A percentile compares a stretch with the other conserved stretches of the same genome.
These are phyloP conservation scores for Sylvilagus bachmani DNA, from an alignment of 2,113 vertebrate genomes.

Conservation along the genomic window DNA sequence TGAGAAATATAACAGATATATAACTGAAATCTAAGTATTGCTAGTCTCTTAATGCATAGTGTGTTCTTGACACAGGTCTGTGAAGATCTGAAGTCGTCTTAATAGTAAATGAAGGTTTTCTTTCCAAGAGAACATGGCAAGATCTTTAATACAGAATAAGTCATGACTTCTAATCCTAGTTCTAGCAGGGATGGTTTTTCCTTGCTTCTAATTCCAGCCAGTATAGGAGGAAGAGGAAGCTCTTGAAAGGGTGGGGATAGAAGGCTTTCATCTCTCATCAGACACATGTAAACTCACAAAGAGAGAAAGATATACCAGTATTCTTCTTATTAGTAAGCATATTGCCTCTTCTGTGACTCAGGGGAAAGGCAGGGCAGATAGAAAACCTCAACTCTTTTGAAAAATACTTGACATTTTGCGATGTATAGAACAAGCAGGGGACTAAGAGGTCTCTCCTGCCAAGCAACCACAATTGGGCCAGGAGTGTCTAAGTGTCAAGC, in stretches of 20 bases:
- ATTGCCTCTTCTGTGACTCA: background rate
- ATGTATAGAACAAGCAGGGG: background rate
- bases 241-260: background rate
- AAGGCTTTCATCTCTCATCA: background rate
- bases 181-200: background rate
- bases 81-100: slow-evolving; percentile 37
- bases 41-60: background rate
- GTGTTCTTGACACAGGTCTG: slow-evolving; percentile 12
- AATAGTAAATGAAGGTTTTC: slow-evolving; percentile 29
- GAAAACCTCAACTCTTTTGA: background rate
- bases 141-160: background rate
- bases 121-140: background rate
- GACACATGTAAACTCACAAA: background rate
- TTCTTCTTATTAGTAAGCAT: background rate
- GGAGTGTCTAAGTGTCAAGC: background rate
- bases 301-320: background rate
- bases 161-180: background rate
- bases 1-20: slow-evolving; percentile 6
- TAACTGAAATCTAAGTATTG: background rate
- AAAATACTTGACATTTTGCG: background rate
- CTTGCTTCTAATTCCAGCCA: background rate
- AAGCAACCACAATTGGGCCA: background rate
- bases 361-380: background rate
- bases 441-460: background rate
- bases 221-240: background rate